Percentiles rank a stretch among this genome's conserved stretches.
phyloP scores from a whole-genome alignment of 2,888 invertebrate genomes.

The Fragum fragum region DNA sequence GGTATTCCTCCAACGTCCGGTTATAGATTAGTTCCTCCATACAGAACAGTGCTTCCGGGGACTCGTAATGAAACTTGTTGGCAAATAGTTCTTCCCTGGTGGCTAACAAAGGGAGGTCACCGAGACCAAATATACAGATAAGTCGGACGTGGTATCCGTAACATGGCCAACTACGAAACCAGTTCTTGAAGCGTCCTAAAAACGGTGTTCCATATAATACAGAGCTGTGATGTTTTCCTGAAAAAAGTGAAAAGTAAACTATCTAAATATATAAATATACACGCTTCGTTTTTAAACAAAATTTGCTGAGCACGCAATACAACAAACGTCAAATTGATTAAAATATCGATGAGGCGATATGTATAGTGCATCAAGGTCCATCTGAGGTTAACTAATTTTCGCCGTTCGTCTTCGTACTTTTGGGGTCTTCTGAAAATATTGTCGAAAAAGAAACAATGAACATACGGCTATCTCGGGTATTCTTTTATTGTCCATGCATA shows the following conservation, averaged over 20 bases:
- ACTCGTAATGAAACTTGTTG: conserved; percentile 83
- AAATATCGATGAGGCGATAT: too few species aligned
- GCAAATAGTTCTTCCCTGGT: conserved; percentile 82
- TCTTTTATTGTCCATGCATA: too few species aligned
- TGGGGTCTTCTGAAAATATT: too few species aligned
- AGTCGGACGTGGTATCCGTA: conserved; percentile 79
- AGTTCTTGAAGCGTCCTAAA: conserved; percentile 82
- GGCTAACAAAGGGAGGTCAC: conserved; percentile 81
- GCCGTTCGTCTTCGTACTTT: too few species aligned
- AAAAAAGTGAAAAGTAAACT: background rate
- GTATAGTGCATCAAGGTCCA: too few species aligned
- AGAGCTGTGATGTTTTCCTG: background rate
- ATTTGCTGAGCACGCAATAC: too few species aligned
- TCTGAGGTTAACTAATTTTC: too few species aligned
- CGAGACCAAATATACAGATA: conserved; percentile 84
- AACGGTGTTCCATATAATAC: conserved; percentile 68
- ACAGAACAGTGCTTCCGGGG: conserved; percentile 58
- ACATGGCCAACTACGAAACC: conserved; percentile 71
- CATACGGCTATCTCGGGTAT: too few species aligned
- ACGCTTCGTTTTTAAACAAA: too few species aligned
- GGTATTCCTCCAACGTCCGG: conserved; percentile 16
- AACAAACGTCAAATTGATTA: too few species aligned
- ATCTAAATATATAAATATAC: too few species aligned
- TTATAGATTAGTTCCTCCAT: conserved; percentile 22
- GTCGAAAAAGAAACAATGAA: too few species aligned